Percentiles rank a stretch among this genome's conserved stretches.
Evolutionary conservation across 2,797 vertebrate genomes (phyloP).

Genomic region (Otus scops): DNA sequence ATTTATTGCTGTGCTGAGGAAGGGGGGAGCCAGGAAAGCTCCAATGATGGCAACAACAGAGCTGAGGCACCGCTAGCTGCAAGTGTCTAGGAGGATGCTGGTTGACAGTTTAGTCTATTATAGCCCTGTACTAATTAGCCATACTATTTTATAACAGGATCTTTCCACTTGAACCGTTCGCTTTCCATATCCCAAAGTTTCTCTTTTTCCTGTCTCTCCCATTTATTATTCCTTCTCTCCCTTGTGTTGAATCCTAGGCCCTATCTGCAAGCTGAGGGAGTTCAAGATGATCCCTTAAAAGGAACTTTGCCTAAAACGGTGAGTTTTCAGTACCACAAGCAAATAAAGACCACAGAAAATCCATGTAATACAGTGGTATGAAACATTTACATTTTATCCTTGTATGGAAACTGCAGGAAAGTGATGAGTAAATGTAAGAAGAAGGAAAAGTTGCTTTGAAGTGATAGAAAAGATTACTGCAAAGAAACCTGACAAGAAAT

Average conservation of each 20-base stretch:
- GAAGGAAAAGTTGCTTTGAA: not conserved
- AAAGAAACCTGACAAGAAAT: not conserved
- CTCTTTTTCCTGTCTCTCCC: not conserved
- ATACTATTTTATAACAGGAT: too few species aligned
- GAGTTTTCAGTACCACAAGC: not conserved
- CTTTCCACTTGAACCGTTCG: not conserved
- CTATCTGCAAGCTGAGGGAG: not conserved
- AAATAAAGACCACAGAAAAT: not conserved
- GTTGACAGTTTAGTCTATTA: not conserved
- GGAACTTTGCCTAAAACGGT: not conserved
- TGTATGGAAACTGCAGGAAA: not conserved
- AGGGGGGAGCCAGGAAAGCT: not conserved
- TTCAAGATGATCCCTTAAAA: not conserved
- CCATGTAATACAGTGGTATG: not conserved
- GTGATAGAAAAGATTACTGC: not conserved
- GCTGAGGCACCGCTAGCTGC: not conserved
- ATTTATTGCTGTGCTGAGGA: not conserved
- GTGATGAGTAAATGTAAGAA: not conserved
- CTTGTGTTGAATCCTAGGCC: not conserved
- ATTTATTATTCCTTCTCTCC: not conserved
- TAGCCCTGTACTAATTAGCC: not conserved
- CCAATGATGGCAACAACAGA: not conserved
- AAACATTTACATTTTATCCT: not conserved
- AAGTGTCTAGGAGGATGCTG: not conserved
- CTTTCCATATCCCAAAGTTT: not conserved